These are phyloP conservation scores for Cephus nigrinus DNA, from an alignment of 2,888 invertebrate genomes.

Conservation along the genomic window DNA sequence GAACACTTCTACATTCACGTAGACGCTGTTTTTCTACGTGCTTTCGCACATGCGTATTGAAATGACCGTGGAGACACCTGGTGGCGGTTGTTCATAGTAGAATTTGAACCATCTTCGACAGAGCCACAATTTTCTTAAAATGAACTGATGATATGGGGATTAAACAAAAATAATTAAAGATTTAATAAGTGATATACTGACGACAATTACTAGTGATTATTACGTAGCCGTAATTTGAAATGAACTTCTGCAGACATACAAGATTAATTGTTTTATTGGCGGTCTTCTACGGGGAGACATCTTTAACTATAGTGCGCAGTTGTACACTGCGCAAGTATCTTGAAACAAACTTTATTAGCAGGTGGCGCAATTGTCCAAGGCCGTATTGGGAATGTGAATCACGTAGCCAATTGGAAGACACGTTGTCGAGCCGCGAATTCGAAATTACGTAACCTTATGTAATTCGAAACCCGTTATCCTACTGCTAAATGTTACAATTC, in stretches of 20 bases:
- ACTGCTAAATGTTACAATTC: not conserved
- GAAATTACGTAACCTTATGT: constrained; percentile 26
- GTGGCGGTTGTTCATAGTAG: not conserved
- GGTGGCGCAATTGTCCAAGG: constrained; percentile 27
- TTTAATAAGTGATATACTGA: not conserved
- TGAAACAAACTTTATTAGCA: constrained; percentile 2
- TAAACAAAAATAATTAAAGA: not conserved
- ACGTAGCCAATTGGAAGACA: constrained; percentile 7
- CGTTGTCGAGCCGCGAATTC: constrained; percentile 2
- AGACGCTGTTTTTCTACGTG: not conserved
- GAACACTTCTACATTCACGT: not conserved
- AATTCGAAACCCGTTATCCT: constrained; percentile 10
- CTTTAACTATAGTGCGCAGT: constrained; percentile 1
- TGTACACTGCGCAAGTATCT: not conserved
- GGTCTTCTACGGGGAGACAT: not conserved
- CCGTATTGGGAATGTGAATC: constrained; percentile 11
- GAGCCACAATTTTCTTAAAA: not conserved
- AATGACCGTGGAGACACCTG: not conserved
- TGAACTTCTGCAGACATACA: not conserved
- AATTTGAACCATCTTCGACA: not conserved
- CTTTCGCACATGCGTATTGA: not conserved
- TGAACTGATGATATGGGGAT: not conserved
- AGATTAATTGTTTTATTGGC: not conserved
- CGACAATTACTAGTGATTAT: not conserved
- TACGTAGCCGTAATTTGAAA: not conserved